Evolutionary conservation across 1,140 invertebrate species (phyloP), one percentile per base, ranked within the genome.

Genomic region (Drosophila auraria): DNA sequence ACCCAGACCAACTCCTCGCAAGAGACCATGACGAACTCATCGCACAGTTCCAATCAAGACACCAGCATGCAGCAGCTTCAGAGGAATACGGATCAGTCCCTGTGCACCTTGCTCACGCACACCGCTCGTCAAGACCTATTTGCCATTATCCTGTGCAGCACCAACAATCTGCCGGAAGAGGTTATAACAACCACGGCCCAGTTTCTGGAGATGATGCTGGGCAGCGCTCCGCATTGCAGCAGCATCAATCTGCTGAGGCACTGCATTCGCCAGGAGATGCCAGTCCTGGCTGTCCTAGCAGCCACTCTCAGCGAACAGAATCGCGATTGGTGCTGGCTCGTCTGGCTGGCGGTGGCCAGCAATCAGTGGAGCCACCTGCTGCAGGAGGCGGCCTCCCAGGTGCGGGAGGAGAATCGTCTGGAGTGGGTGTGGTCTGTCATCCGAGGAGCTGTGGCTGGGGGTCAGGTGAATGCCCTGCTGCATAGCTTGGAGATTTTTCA

Each of bases 401-500:
- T 61, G 25, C 59, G 51, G 6, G 68, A 86, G 3, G 74, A 78
- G 36, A 53, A 77, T 15, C 53, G 64, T 17, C 17, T 51, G 11
- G 83, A 86, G 4, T 63, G 82, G 12, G 71, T 90, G 3, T 91
- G 82, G 87, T 61, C 49, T 7, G 5, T 93, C 3, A 82, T 95
- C 27, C 73, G 93, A 17, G 80, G 81, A 59, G 90, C 94, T 72
- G 80, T 95, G 36, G 82, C 83, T 8, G 78, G 74, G 3, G 91
- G 93, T 5, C 94, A 93, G 72, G 70, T 94, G 6, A 91, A 84
- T 53, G 94, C 94, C 0, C 56, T 95, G n/a, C 87, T 89, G 12
- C 89, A 94, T 75, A 95, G 94, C 69, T 93, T 95, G 36, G 71
- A 93, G 53, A 95, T 95, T 62, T 95, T 95, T 81, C 93, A 95